Percentiles rank a stretch among this genome's conserved stretches.
Conservation (phyloP, 2,888 invertebrate species). For the Lypha dubia region DNA sequence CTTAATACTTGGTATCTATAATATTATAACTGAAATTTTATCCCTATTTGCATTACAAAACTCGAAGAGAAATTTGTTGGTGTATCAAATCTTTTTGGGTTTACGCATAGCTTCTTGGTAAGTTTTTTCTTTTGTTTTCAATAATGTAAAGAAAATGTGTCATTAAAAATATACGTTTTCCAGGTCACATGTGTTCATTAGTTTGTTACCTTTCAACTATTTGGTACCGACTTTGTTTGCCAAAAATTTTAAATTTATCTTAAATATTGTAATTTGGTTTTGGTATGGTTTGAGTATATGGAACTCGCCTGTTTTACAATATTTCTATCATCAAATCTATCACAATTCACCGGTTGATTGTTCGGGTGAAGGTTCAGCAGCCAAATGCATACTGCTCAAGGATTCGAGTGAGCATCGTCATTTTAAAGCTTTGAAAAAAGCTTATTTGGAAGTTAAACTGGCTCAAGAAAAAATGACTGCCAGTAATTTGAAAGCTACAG, state of each 20-base stretch:
- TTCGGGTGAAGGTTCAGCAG: slow-evolving; percentile 82
- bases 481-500: slow-evolving; percentile 73
- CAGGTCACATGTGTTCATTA: slow-evolving; percentile 82
- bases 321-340: slow-evolving; percentile 83
- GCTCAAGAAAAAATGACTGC: slow-evolving; percentile 79
- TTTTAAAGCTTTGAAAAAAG: slow-evolving; percentile 81
- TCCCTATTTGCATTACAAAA: slow-evolving; percentile 80
- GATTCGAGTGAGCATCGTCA: slow-evolving; percentile 82
- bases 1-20: slow-evolving; percentile 81
- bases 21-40: slow-evolving; percentile 81
- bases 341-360: slow-evolving; percentile 81
- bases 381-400: slow-evolving; percentile 82
- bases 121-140: slow-evolving; percentile 24
- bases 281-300: slow-evolving; percentile 83
- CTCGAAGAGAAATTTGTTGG: slow-evolving; percentile 79
- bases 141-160: too few species aligned
- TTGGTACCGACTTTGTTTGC: slow-evolving; percentile 83
- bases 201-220: slow-evolving; percentile 82
- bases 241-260: slow-evolving; percentile 81
- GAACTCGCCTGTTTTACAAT: slow-evolving; percentile 83
- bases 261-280: slow-evolving; percentile 81
- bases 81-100: slow-evolving; percentile 81
- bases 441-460: slow-evolving; percentile 82
- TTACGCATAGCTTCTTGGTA: slow-evolving; percentile 82
- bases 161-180: not conserved